phyloP scores from a whole-genome alignment of 2,797 vertebrate species.

The Craterocephalus amniculus region DNA sequence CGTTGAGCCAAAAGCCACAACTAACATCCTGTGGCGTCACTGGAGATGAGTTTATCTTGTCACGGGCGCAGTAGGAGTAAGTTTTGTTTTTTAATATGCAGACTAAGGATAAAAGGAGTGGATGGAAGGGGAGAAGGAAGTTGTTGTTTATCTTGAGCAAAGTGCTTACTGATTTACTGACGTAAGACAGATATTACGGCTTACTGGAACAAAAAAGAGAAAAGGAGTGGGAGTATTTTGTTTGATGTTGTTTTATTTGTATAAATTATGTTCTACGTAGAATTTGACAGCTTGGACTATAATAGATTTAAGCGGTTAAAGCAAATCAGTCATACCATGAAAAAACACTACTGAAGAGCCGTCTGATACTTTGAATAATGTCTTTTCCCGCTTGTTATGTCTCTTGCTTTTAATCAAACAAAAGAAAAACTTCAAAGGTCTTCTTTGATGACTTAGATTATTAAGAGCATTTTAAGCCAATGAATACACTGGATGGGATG shows the following conservation, averaged over 20 bases:
- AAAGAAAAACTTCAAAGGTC: background rate
- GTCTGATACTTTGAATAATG: background rate
- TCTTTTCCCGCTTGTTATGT: background rate
- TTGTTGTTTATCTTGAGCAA: constrained; percentile 71
- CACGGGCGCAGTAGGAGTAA: constrained; percentile 55
- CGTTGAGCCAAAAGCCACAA: constrained; percentile 57
- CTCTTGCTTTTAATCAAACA: background rate
- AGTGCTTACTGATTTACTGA: constrained; percentile 62
- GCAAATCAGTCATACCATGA: constrained; percentile 9
- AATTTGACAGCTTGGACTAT: background rate
- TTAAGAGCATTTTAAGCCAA: background rate
- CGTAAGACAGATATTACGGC: constrained; percentile 43
- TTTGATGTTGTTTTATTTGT: constrained; percentile 32
- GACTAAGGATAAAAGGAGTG: background rate
- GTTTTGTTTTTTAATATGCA: constrained; percentile 54
- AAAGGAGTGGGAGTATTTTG: constrained; percentile 15
- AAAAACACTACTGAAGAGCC: constrained; percentile 18
- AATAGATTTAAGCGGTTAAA: constrained; percentile 17
- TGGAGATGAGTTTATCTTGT: constrained; percentile 70
- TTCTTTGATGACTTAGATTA: background rate
- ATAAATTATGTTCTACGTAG: constrained; percentile 11
- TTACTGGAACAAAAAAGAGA: constrained; percentile 59
- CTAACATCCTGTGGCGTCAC: constrained; percentile 70
- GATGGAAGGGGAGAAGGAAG: constrained; percentile 63
- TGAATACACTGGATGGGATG: background rate